Evolutionary conservation across 2,113 vertebrate genomes (phyloP).

Genomic region (Neodontobutis hainanensis): DNA sequence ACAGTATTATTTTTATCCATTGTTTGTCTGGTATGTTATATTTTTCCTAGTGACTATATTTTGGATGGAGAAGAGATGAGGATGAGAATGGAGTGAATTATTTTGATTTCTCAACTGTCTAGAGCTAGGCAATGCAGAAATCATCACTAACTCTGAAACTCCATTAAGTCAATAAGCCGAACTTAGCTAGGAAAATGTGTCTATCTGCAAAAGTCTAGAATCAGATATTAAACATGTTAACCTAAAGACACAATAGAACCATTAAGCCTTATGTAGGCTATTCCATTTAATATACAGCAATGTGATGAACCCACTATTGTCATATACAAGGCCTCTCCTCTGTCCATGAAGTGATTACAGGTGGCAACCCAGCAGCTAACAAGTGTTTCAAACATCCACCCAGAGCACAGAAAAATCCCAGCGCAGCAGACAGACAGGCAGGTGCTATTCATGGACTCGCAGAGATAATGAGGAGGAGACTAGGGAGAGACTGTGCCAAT

Average conservation of each 20-base stretch:
- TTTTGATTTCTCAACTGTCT: no score
- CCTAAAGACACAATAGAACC: constrained; percentile 7
- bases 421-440: constrained; percentile 37
- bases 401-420: constrained; percentile 49
- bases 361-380: constrained; percentile 54
- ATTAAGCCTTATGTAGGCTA: not conserved
- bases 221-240: constrained; percentile 1
- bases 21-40: no score
- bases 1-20: not conserved
- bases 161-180: not conserved
- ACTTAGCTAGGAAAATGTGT: no score
- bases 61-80: no score
- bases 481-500: constrained; percentile 32
- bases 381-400: constrained; percentile 56
- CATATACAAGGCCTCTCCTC: constrained; percentile 10
- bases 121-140: not conserved
- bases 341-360: constrained; percentile 47
- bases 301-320: constrained; percentile 6
- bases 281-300: not conserved
- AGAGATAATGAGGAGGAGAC: constrained; percentile 63
- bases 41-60: no score
- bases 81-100: no score
- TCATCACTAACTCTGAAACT: not conserved
- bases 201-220: not conserved
- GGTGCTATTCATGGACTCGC: constrained; percentile 65